These are phyloP conservation scores for Amniataba percoides DNA, from an alignment of 2,797 vertebrate genomes.

Conservation along the genomic window DNA sequence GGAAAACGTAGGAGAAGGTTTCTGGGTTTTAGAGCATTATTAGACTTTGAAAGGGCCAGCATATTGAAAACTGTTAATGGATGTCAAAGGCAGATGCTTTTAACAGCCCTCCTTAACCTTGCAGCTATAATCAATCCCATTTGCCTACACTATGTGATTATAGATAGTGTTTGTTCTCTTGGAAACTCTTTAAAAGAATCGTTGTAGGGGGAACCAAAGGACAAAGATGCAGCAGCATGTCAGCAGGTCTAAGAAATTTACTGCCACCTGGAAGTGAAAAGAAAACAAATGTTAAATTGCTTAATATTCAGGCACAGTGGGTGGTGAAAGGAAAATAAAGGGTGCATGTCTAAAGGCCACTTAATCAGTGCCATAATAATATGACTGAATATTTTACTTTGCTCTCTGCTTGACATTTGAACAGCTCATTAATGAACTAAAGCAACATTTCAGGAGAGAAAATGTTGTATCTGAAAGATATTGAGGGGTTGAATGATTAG, in stretches of 20 bases:
- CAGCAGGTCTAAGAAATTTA: not conserved
- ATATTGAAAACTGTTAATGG: constrained; percentile 2
- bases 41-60: not conserved
- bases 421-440: not conserved
- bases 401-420: not conserved
- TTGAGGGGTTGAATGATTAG: not conserved
- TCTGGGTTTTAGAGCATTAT: constrained; percentile 5
- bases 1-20: not conserved
- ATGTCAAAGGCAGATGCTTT: constrained; percentile 6
- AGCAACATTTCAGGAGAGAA: not conserved
- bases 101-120: not conserved
- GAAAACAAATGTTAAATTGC: not conserved
- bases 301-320: not conserved
- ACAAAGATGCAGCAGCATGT: not conserved
- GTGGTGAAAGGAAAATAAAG: not conserved
- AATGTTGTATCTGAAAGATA: not conserved
- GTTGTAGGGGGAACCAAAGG: no score
- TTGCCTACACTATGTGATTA: no score
- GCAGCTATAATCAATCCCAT: not conserved
- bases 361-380: constrained; percentile 15
- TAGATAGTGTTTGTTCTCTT: no score
- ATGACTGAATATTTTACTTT: not conserved
- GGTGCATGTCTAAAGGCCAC: constrained; percentile 4
- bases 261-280: not conserved
- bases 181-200: not conserved